phyloP scores from a whole-genome alignment of 2,797 vertebrate genomes.

The Numenius phaeopus region DNA sequence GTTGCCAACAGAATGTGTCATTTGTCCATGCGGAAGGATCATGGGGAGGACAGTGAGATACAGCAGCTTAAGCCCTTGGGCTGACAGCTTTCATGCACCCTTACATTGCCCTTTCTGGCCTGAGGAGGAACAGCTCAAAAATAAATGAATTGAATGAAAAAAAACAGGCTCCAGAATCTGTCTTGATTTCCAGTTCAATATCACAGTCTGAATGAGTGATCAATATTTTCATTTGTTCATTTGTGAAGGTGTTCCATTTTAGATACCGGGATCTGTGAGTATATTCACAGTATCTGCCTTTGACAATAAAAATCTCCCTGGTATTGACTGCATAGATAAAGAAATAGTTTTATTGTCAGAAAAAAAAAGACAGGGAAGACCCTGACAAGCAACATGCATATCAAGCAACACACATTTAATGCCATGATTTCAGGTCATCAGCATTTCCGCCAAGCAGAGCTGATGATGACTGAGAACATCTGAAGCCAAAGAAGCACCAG shows the following conservation, averaged over 20 bases:
- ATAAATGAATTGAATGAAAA: no score
- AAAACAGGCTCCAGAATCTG: no score
- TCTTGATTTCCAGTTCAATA: neutral
- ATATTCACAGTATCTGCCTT: neutral
- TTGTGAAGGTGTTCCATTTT: neutral
- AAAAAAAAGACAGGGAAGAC: neutral
- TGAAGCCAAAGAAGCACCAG: neutral
- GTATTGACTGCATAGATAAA: neutral
- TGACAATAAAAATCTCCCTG: neutral
- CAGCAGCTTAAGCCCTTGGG: no score
- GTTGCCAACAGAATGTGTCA: neutral
- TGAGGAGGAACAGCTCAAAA: no score
- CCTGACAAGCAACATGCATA: neutral
- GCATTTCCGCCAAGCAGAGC: neutral
- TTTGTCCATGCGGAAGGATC: no score
- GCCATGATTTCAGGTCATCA: neutral
- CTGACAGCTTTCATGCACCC: no score
- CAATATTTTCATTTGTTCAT: neutral
- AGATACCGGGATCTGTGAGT: neutral
- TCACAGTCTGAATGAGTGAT: neutral
- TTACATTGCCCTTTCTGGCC: no score
- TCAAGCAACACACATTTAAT: neutral
- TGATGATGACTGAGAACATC: neutral
- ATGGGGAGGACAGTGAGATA: no score
- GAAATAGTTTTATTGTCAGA: neutral